Base-by-base conservation (phyloP, 2,888 invertebrate genomes). In the Drosophila demipolita region DNA sequence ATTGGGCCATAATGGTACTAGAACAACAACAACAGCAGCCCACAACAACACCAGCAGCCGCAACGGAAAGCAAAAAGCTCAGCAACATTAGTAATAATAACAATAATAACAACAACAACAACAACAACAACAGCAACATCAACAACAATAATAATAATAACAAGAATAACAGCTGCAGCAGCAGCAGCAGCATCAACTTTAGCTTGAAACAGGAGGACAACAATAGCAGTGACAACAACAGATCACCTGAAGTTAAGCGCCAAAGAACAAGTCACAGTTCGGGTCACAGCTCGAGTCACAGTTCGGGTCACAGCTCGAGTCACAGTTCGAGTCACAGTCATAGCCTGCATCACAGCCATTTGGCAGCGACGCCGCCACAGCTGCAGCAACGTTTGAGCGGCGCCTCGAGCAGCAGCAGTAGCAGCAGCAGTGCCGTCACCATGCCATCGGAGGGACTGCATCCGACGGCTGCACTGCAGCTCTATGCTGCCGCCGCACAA, bases 401-500 rank as follows among this genome's bases (percentile, higher is more conserved):
- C 70, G 55, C 59, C 64, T 36, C 68, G 61, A 65, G 40, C 65
- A 60, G 36, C 70, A 59, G 57, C 55, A 63, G 23, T 50, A 66
- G 23, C 40, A 72, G 38, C 68, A 58, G 32, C 66, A 55, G n/a
- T 65, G 59, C 62, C 66, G 60, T 69, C 66, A 57, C 67, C 26
- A 90, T 87, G 82, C 91, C 92, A 83, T 91, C 92, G 90, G 92
- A 92, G 80, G 91, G 92, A 42, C 76, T 92, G 60, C 92, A 92
- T 85, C 92, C 92, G 59, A 92, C 92, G 66, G 91, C 92, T 55
- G 92, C 92, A 35, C 75, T 92, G 64, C 92, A 92, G 78, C 82
- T 92, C 7, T 92, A 92, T 67, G 92, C 92, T 32, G 92, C 92
- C 50, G 92, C 92, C 63, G 92, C 93, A 26, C 92, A 92, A 72